Percentiles rank a stretch among this genome's conserved stretches.
phyloP scores from a whole-genome alignment of 2,888 invertebrate genomes.

The Rhagophthalmus giganteus region DNA sequence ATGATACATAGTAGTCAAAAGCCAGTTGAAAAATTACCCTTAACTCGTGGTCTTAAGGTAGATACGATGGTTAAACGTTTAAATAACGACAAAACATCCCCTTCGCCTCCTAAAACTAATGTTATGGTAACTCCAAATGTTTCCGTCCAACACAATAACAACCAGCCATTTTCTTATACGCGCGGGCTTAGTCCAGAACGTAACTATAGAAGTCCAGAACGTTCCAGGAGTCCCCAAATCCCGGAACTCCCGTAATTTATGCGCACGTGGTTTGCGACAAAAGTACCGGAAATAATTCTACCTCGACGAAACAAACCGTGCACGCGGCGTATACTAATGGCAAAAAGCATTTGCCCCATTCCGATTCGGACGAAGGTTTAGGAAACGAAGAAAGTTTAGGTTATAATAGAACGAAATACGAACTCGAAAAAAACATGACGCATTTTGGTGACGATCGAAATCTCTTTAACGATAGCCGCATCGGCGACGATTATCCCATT shows the following conservation, averaged over 20 bases:
- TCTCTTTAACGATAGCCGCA: neutral
- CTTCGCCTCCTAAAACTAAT: conserved; percentile 63
- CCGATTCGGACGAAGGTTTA: conserved; percentile 80
- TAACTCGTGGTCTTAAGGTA: conserved; percentile 73
- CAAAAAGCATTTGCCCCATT: conserved; percentile 61
- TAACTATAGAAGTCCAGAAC: conserved; percentile 44
- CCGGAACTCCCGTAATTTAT: conserved; percentile 67
- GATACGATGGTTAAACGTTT: conserved; percentile 76
- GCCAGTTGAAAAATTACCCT: conserved; percentile 68
- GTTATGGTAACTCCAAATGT: conserved; percentile 62
- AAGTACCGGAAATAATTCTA: conserved; percentile 41
- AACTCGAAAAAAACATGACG: conserved; percentile 42
- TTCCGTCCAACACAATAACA: conserved; percentile 68
- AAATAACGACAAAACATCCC: conserved; percentile 70
- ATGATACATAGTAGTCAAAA: conserved; percentile 76
- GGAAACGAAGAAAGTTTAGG: conserved; percentile 67
- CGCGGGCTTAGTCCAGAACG: conserved; percentile 59
- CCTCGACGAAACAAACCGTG: conserved; percentile 56
- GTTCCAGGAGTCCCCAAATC: conserved; percentile 44
- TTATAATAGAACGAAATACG: conserved; percentile 47
- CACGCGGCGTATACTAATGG: conserved; percentile 58
- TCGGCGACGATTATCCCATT: conserved; percentile 57
- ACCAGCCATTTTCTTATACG: conserved; percentile 82
- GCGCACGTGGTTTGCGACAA: conserved; percentile 70
- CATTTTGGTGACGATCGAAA: conserved; percentile 57